These are phyloP conservation scores for Thaumetopoea pityocampa DNA, from an alignment of 1,140 invertebrate genomes.

Conservation along the genomic window DNA sequence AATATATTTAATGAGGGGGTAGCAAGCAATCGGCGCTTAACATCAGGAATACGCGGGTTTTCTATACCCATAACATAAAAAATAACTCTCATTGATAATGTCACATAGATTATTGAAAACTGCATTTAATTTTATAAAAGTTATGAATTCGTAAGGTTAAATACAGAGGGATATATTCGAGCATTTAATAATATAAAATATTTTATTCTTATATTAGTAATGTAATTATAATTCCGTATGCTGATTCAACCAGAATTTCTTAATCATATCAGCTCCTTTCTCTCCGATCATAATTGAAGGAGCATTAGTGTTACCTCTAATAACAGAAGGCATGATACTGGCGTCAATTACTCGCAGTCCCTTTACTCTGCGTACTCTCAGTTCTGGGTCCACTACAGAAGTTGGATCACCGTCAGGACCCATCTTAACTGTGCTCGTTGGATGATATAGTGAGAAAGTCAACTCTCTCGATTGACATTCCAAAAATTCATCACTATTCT, in stretches of 20 bases:
- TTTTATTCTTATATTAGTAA: neutral
- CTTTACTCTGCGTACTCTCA: slow-evolving; percentile 81
- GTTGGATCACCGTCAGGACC: slow-evolving; percentile 78
- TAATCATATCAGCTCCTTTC: slow-evolving; percentile 85
- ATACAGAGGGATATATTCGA: too few species aligned
- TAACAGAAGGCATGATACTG: slow-evolving; percentile 87
- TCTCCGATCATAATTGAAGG: slow-evolving; percentile 88
- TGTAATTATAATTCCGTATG: slow-evolving; percentile 25
- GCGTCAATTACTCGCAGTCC: slow-evolving; percentile 87
- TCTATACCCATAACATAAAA: too few species aligned
- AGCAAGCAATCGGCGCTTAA: too few species aligned
- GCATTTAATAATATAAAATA: neutral
- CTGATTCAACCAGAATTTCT: slow-evolving; percentile 67
- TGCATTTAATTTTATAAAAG: too few species aligned
- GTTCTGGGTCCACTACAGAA: slow-evolving; percentile 81
- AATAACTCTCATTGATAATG: too few species aligned
- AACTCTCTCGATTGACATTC: slow-evolving; percentile 65
- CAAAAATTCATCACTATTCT: slow-evolving; percentile 75
- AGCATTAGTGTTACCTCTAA: slow-evolving; percentile 86
- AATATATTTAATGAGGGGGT: too few species aligned
- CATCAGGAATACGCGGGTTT: too few species aligned
- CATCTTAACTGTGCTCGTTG: slow-evolving; percentile 85
- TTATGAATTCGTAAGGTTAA: too few species aligned
- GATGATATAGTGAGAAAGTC: slow-evolving; percentile 79
- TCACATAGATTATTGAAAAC: too few species aligned